Base-by-base conservation (phyloP, 2,888 invertebrate species). In the Selenia dentaria region DNA sequence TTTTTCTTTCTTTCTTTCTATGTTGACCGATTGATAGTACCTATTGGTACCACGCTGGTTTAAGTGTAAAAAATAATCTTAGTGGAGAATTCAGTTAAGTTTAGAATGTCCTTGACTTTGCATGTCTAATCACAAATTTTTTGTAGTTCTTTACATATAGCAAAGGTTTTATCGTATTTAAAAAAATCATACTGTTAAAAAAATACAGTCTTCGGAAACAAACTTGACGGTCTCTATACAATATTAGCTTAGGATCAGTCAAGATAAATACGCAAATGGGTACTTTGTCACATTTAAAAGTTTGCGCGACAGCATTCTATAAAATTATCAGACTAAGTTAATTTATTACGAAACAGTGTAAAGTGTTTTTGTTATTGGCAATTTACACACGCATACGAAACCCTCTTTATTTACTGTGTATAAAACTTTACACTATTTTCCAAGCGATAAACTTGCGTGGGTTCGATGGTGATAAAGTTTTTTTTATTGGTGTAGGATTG, bases 381-480 rank as follows among this genome's bases (percentile, higher is more conserved):
- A 36, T 44, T 38, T 37, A 37, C 32, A 38, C 44, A 27, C 33
- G 24, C 6, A 38, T 16, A 22, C 31, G 8, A 40, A 22, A 40
- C 35, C 46, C 35, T 35, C 31, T 32, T 27, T 46, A 40, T 46
- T 36, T 45, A 45, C 16, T 14, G 28, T 28, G 14, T 29, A 41
- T 36, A 33, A 36, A 39, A 46, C 33, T 28, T 32, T 36, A 24
- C 26, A 8, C 37, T 37, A 28, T 48, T 48, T 48, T 42, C 41
- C 37, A 14, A 41, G 22, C 41, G 32, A 48, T 48, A 48, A 41
- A 41, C 34, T 43, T 25, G 48, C 38, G 26, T 34, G 44, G 41
- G 31, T 48, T 48, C 40, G 40, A 29, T 31, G 25, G 36, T 32
- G 47, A 41, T 48, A 38, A 41, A 34, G 32, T 25, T 14, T 41